Evolutionary conservation across 1,140 invertebrate genomes (phyloP).

Genomic region (Halesus radiatus): DNA sequence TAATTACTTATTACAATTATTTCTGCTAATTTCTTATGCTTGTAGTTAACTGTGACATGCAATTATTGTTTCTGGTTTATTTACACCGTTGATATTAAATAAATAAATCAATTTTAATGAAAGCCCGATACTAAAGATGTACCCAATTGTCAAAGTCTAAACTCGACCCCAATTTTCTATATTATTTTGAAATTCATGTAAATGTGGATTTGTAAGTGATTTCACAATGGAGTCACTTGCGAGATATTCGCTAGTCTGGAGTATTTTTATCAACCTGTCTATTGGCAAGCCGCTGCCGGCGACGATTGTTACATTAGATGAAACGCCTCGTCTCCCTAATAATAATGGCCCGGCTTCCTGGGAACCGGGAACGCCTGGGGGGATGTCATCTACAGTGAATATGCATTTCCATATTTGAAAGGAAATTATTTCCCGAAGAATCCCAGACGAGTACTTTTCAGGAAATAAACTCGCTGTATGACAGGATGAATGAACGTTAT

Average conservation of each 20-base stretch:
- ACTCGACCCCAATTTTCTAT: too few relatives aligned
- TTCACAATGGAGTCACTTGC: too few relatives aligned
- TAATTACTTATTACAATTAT: too few relatives aligned
- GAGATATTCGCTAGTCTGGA: background rate
- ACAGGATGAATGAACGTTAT: background rate
- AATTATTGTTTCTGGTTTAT: too few relatives aligned
- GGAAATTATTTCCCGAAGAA: conserved; percentile 43
- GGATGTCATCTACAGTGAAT: conserved; percentile 37
- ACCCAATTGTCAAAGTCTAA: too few relatives aligned
- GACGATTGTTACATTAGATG: conserved; percentile 17
- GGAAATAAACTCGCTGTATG: conserved; percentile 7
- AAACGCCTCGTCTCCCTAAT: conserved; percentile 4
- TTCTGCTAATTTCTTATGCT: too few relatives aligned
- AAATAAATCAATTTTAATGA: too few relatives aligned
- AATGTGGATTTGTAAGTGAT: too few relatives aligned
- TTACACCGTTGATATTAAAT: too few relatives aligned
- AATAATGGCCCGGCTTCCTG: conserved; percentile 14
- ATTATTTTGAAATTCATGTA: too few relatives aligned
- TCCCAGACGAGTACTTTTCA: conserved; percentile 6
- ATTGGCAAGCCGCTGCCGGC: background rate
- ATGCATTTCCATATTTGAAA: conserved; percentile 46
- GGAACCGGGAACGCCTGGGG: background rate
- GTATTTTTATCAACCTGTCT: background rate
- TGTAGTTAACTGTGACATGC: too few relatives aligned
- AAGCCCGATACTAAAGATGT: too few relatives aligned